These are phyloP conservation scores for Dendrolimus houi DNA, from an alignment of 2,888 invertebrate species.

Conservation along the genomic window DNA sequence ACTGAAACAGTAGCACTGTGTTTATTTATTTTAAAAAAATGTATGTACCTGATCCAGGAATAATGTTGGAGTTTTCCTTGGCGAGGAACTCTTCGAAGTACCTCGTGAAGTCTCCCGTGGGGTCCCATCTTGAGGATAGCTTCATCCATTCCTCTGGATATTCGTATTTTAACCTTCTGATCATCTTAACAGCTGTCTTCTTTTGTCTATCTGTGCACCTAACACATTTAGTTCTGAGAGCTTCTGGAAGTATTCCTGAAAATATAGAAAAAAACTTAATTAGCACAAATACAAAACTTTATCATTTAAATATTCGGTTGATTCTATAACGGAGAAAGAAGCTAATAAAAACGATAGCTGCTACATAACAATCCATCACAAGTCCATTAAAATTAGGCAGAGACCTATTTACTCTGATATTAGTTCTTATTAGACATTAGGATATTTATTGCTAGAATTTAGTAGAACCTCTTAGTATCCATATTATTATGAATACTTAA, in stretches of 20 bases:
- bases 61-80: constrained; percentile 53
- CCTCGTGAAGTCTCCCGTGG: constrained; percentile 78
- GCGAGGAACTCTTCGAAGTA: constrained; percentile 62
- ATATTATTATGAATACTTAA: too few species aligned
- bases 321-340: too few species aligned
- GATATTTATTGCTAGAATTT: too few species aligned
- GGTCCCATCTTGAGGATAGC: constrained; percentile 81
- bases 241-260: constrained; percentile 83
- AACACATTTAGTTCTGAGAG: constrained; percentile 79
- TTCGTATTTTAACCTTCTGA: constrained; percentile 78
- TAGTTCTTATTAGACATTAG: too few species aligned
- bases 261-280: constrained; percentile 7
- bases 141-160: constrained; percentile 81
- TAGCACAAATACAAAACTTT: too few species aligned
- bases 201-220: constrained; percentile 82
- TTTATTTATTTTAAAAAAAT: neutral
- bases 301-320: too few species aligned
- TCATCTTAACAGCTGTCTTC: constrained; percentile 80
- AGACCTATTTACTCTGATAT: too few species aligned
- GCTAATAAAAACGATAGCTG: too few species aligned
- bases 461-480: too few species aligned
- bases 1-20: too few species aligned
- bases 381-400: too few species aligned
- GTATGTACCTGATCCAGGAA: constrained; percentile 44
- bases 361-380: too few species aligned